phyloP scores from a whole-genome alignment of 2,888 invertebrate species.

The Drosophila quinaria region DNA sequence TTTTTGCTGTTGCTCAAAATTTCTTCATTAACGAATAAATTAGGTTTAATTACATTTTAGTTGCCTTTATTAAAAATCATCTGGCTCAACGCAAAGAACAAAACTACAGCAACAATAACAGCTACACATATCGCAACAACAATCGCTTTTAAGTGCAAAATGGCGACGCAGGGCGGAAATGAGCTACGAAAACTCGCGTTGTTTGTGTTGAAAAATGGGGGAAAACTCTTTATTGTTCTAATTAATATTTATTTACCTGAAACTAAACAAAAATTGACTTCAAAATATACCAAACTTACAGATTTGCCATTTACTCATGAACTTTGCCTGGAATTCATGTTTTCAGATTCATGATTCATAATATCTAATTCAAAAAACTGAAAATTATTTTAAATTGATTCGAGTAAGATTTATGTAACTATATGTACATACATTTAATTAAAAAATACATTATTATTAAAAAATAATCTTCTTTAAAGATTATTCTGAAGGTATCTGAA shows the following conservation, averaged over 20 bases:
- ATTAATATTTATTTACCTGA: constrained; percentile 11
- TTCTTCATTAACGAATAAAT: constrained; percentile 82
- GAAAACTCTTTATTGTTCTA: constrained; percentile 6
- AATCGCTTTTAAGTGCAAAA: constrained; percentile 48
- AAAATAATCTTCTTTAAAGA: no score
- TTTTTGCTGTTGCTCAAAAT: constrained; percentile 61
- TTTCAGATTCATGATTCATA: neutral
- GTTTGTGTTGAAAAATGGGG: neutral
- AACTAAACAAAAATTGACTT: neutral
- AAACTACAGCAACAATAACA: constrained; percentile 15
- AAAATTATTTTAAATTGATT: no score
- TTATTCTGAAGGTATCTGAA: neutral
- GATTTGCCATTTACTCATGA: neutral
- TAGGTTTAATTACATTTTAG: constrained; percentile 78
- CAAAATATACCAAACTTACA: neutral
- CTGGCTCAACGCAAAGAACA: constrained; percentile 38
- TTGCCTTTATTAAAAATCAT: constrained; percentile 74
- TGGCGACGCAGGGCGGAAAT: constrained; percentile 52
- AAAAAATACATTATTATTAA: no score
- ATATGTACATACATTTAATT: no score
- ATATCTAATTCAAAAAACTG: neutral
- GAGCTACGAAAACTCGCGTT: constrained; percentile 33
- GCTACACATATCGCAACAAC: constrained; percentile 20
- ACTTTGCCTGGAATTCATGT: neutral
- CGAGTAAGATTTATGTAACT: no score